These are phyloP conservation scores for Microtus montanus DNA, from an alignment of 2,113 vertebrate genomes.

Conservation along the genomic window DNA sequence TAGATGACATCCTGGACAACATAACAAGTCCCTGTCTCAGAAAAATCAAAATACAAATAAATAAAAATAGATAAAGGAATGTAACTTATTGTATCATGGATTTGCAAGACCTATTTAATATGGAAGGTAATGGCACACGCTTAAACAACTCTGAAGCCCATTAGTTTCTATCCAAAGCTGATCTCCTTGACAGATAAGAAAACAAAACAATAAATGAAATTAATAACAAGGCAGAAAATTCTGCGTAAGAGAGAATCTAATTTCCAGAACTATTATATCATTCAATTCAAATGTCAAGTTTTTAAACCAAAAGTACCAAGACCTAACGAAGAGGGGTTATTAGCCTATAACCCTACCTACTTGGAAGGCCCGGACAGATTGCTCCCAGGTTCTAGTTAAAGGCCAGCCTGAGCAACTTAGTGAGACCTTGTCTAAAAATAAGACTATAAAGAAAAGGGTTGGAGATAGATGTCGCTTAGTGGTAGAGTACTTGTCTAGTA, in stretches of 20 bases:
- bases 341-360: too few relatives aligned
- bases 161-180: not conserved
- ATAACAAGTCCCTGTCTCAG: not conserved
- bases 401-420: not conserved
- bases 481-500: not conserved
- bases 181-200: not conserved
- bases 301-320: not conserved
- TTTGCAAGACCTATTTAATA: slow-evolving; percentile 34
- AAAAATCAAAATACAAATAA: not conserved
- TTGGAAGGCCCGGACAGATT: not conserved
- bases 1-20: not conserved
- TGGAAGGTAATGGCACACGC: not conserved
- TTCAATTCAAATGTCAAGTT: not conserved
- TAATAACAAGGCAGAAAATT: not conserved
- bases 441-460: not conserved
- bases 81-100: slow-evolving; percentile 4
- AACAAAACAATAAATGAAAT: not conserved
- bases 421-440: not conserved
- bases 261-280: not conserved
- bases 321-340: not conserved
- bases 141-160: not conserved
- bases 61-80: not conserved
- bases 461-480: not conserved
- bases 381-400: not conserved
- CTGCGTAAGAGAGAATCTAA: not conserved